Percentiles rank a stretch among this genome's conserved stretches.
These are phyloP conservation scores for Distichodus sexfasciatus DNA, from an alignment of 2,797 vertebrate species.

Conservation along the genomic window DNA sequence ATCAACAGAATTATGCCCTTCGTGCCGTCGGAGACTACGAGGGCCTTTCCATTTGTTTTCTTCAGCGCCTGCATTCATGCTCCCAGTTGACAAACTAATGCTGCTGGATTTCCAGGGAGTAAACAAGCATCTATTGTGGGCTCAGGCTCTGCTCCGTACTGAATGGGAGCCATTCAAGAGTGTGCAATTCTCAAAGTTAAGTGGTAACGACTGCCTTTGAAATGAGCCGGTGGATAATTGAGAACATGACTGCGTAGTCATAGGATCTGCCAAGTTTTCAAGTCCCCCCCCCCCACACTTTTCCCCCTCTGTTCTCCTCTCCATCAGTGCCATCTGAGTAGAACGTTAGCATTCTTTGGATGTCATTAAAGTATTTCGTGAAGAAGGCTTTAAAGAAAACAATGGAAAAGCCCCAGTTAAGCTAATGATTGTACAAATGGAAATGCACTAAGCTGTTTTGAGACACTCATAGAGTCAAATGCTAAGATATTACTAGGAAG, in stretches of 20 bases:
- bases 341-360: not conserved
- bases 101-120: conserved; percentile 37
- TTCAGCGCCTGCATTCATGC: not conserved
- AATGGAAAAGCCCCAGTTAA: not conserved
- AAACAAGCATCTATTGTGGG: conserved; percentile 41
- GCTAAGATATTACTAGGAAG: not conserved
- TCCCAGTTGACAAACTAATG: conserved; percentile 17
- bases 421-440: not conserved
- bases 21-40: not conserved
- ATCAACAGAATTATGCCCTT: not conserved
- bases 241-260: conserved; percentile 28
- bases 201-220: conserved; percentile 42
- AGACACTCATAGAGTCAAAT: not conserved
- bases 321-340: not conserved
- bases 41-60: conserved; percentile 27
- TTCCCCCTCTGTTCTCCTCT: not conserved
- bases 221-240: conserved; percentile 38
- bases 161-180: conserved; percentile 37
- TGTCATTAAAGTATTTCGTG: not conserved
- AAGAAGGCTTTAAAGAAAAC: not conserved
- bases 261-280: not conserved
- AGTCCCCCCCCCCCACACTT: not conserved
- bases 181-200: conserved; percentile 32
- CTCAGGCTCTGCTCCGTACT: conserved; percentile 18
- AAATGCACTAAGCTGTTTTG: conserved; percentile 1